Base-by-base conservation (phyloP, 1,140 invertebrate genomes). In the Drosophila repletoides region DNA sequence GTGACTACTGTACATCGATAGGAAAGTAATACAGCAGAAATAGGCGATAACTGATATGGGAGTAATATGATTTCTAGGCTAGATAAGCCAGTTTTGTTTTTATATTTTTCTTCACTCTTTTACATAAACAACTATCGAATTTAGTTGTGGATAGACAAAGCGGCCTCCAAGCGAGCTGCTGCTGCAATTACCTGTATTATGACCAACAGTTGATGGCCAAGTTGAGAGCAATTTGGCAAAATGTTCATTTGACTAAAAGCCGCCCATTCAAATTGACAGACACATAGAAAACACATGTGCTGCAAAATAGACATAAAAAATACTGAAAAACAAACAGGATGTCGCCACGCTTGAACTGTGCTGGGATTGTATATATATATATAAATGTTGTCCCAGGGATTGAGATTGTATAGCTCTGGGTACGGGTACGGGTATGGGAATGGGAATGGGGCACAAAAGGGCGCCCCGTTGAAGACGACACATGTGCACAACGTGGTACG, bases 241-340 rank as follows among this genome's bases (percentile, higher is more conserved):
- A 53, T 48, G 53, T 34, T 22, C 28, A 19, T 26, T 38, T 52
- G 31, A 59, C 63, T 64, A 66, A 68, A 64, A 72, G 71, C 46
- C 29, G 26, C 28, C 21, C 12, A 49, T 17, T 63, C 34, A 40
- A 70, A 63, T 59, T 52, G 46, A n/a, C 34, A 48, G 19, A 53
- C 6, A 56, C 14, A 9, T 21, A 49, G n/a, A 60, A 14, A 17
- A 58, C 52, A 72, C 51, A 84, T 79, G 80, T 64, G 60, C 29
- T 40, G 51, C 49, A 68, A 72, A 77, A 72, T 56, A 64, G 51
- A 52, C 29, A 55, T 36, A 43, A 63, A 59, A 70, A 79, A 80
- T 55, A 58, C 52, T 24, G 48, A 71, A 71, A 67, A 68, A 49
- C 80, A 84, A 86, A 86, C 80, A 84, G 80, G 80, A 84, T 84